Evolutionary conservation across 2,113 vertebrate species (phyloP).

Genomic region (Ranitomeya imitator): DNA sequence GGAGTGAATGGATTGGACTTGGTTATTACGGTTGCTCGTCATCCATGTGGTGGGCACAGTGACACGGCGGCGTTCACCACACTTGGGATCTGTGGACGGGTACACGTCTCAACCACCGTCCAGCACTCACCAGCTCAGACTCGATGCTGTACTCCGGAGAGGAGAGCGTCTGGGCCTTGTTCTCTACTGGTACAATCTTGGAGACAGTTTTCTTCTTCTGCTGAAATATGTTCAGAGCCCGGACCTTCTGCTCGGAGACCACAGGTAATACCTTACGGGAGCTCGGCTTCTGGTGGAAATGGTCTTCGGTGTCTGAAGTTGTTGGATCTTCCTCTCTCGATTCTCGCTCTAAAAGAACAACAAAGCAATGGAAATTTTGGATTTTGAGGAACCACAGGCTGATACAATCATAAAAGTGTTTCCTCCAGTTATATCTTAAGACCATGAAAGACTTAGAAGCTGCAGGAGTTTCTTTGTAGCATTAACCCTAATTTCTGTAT

Average conservation of each 20-base stretch:
- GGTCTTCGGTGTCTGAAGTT: slow-evolving; percentile 84
- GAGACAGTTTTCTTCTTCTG: slow-evolving; percentile 84
- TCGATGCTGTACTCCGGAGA: slow-evolving; percentile 87
- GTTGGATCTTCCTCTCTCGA: slow-evolving; percentile 87
- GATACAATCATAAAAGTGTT: neutral
- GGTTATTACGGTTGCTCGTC: neutral
- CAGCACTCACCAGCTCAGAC: slow-evolving; percentile 86
- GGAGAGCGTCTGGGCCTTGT: slow-evolving; percentile 82
- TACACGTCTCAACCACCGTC: neutral
- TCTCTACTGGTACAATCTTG: slow-evolving; percentile 78
- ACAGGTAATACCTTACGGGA: slow-evolving; percentile 70
- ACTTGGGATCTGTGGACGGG: neutral
- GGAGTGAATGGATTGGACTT: neutral
- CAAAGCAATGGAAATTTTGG: neutral
- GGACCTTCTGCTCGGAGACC: slow-evolving; percentile 84
- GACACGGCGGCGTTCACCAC: no score
- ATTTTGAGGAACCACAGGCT: neutral
- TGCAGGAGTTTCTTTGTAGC: no score
- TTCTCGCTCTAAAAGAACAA: slow-evolving; percentile 78
- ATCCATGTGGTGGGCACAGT: neutral
- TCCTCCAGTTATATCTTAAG: neutral
- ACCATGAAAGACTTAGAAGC: neutral
- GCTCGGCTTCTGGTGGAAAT: slow-evolving; percentile 76
- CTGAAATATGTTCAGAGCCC: slow-evolving; percentile 86
- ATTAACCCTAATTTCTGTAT: no score